Evolutionary conservation across 30 jellyfish, hydroid and myxozoan species (phyloP).

Genomic region (Chrysaora quinquecirrha): DNA sequence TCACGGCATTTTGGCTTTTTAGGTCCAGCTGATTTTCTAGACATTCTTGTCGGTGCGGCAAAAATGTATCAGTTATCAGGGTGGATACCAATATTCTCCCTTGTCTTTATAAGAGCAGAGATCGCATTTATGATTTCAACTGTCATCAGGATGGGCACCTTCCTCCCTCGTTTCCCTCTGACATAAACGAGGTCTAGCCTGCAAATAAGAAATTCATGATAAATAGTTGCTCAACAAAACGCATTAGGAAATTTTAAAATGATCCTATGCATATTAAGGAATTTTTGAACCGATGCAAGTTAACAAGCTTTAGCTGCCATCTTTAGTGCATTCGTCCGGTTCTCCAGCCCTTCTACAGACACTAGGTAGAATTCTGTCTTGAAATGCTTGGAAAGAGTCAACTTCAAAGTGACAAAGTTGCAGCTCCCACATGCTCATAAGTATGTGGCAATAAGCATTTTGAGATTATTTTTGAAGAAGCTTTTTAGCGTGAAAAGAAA

Average conservation of each 20-base stretch:
- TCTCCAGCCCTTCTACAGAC: background rate
- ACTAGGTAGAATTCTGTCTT: background rate
- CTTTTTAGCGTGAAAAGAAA: too few species aligned
- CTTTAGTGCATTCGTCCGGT: background rate
- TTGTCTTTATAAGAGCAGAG: background rate
- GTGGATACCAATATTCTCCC: slow-evolving; percentile 41
- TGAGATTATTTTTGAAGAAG: too few species aligned
- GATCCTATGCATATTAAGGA: background rate
- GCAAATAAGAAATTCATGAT: background rate
- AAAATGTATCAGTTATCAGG: slow-evolving; percentile 31
- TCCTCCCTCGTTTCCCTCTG: slow-evolving; percentile 37
- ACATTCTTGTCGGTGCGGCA: slow-evolving; percentile 68
- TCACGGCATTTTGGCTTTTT: slow-evolving; percentile 34
- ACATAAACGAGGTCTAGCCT: slow-evolving; percentile 41
- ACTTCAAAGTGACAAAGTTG: background rate
- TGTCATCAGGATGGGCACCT: slow-evolving; percentile 31
- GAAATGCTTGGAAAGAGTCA: background rate
- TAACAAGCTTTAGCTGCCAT: background rate
- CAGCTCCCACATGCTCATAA: too few species aligned
- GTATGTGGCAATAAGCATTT: too few species aligned
- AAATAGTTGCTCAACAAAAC: background rate
- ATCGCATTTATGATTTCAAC: slow-evolving; percentile 17
- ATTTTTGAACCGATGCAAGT: background rate
- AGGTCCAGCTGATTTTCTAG: slow-evolving; percentile 15
- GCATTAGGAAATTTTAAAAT: background rate